These are phyloP conservation scores for Brachystomella parvula DNA, from an alignment of 1,140 invertebrate genomes.

Conservation along the genomic window DNA sequence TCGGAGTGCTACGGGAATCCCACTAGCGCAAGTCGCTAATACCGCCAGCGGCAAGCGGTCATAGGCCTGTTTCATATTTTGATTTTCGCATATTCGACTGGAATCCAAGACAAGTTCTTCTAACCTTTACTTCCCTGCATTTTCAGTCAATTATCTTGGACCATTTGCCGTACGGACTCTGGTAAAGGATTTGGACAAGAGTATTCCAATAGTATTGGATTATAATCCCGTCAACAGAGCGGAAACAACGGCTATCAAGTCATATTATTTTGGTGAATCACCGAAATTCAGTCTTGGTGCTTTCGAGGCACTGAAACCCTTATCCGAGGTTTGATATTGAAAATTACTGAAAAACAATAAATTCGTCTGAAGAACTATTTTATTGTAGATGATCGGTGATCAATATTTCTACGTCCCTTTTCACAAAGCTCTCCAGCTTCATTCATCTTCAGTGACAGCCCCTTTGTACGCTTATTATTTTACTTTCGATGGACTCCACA, in stretches of 20 bases:
- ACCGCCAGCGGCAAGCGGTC: too few relatives aligned
- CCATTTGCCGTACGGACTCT: background rate
- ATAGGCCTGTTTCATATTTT: too few relatives aligned
- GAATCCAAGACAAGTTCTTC: background rate
- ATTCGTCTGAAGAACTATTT: background rate
- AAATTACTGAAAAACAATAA: background rate
- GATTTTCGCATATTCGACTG: too few relatives aligned
- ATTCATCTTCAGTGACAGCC: background rate
- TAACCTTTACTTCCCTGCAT: background rate
- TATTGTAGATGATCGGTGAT: conserved; percentile 13
- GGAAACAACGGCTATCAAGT: background rate
- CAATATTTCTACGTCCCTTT: conserved; percentile 13
- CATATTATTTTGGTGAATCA: conserved; percentile 2
- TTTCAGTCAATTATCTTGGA: conserved; percentile 3
- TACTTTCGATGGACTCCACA: background rate
- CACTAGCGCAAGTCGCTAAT: too few relatives aligned
- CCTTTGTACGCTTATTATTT: conserved; percentile 13
- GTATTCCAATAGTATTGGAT: background rate
- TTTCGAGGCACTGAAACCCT: background rate
- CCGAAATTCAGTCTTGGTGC: conserved; percentile 12
- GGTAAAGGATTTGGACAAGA: background rate
- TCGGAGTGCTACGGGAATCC: too few relatives aligned
- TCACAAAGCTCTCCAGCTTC: background rate
- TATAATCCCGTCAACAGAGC: background rate
- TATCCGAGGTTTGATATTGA: background rate